Percentiles rank a stretch among this genome's conserved stretches.
These are phyloP conservation scores for Hypothenemus hampei DNA, from an alignment of 1,140 invertebrate genomes.

Conservation along the genomic window DNA sequence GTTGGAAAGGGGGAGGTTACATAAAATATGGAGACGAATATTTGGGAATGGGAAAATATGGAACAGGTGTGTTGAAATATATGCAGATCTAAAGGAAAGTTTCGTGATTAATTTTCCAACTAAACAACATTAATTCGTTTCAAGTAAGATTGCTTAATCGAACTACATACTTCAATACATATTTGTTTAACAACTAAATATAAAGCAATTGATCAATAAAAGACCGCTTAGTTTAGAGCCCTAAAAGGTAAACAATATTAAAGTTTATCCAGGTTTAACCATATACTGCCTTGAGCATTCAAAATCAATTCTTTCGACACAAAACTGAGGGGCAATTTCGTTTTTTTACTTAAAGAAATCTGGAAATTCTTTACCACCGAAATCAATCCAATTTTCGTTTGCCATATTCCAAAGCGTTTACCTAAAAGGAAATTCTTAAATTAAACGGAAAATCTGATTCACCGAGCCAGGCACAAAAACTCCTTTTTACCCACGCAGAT, in stretches of 20 bases:
- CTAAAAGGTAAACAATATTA: no score
- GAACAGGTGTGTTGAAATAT: conserved; percentile 1
- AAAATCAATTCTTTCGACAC: conserved; percentile 43
- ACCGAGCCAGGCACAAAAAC: no score
- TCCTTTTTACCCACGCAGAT: conserved; percentile 57
- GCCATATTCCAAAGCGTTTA: conserved; percentile 43
- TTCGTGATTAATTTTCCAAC: not conserved
- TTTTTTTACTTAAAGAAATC: conserved; percentile 36
- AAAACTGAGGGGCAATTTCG: conserved; percentile 30
- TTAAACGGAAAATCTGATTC: not conserved
- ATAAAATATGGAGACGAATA: conserved; percentile 1
- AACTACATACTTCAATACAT: no score
- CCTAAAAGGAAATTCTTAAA: conserved; percentile 36
- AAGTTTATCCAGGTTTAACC: conserved; percentile 43
- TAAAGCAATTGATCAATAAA: no score
- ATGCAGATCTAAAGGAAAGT: not conserved
- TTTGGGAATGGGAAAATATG: not conserved
- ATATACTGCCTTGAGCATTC: conserved; percentile 46
- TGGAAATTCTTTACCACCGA: conserved; percentile 38
- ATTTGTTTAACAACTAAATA: no score
- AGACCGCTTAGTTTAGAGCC: no score
- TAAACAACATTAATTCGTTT: not conserved
- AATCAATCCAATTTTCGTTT: conserved; percentile 42
- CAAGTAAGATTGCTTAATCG: no score
- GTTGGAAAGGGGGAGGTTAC: not conserved